Evolutionary conservation across 1,140 invertebrate species (phyloP), one percentile per base, ranked within the genome.

Genomic region (Drosophila kurseongensis): DNA sequence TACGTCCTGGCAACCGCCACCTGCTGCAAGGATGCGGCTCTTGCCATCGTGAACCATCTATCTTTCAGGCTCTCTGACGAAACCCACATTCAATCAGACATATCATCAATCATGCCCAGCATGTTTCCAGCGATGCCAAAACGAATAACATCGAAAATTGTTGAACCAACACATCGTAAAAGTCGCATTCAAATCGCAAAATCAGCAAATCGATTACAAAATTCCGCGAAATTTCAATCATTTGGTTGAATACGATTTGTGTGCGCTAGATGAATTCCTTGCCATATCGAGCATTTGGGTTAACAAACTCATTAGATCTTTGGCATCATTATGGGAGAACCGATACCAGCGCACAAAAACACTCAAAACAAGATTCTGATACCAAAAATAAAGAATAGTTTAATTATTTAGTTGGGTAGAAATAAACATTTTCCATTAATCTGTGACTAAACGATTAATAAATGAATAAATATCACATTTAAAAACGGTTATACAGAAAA

Each of bases 231-330:
- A 29, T 58, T 57, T 35, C 35, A 36, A 32, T 57, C 29, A 69
- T 42, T 68, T 10, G 16, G 10, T 44, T 29, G 48, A 45, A 27
- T 41, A 16, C 36, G 63, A 68, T 68, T 71, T 40, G 35, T 47
- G 48, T 45, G 14, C 18, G 36, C 16, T 10, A 50, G 45, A 59
- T 62, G 56, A 68, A 69, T 63, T 50, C 55, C 48, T 55, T 60
- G 41, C 13, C 51, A 42, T 68, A 40, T 57, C 18, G 23, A 61
- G 29, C 18, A 54, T 84, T 63, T 78, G 78, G 82, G 82, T 78
- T 86, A 81, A 85, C 65, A 85, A 85, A 85, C 82, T 81, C 82
- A 85, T 86, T 85, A 86, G 65, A 57, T 61, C 35, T 63, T 57
- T 65, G 61, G 61, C 60, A 55, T 54, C 60, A 63, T 58, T 58